These are phyloP conservation scores for Oryzias sinensis DNA, from an alignment of 2,797 vertebrate genomes.

Conservation along the genomic window DNA sequence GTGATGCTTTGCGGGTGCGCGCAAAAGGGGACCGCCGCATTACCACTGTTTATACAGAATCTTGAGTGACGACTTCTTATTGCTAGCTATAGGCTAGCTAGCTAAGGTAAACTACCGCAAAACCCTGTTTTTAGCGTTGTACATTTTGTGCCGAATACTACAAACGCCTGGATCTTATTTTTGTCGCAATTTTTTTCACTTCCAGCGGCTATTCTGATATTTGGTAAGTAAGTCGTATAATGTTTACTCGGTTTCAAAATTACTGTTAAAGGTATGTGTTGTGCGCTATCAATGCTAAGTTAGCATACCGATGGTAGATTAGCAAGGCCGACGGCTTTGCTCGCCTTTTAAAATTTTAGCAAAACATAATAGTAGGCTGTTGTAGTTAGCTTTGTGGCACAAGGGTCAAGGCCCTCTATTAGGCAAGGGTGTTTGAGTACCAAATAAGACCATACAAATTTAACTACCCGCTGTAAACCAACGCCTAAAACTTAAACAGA, in stretches of 20 bases:
- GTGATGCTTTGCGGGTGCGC: conserved; percentile 72
- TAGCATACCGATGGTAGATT: conserved; percentile 43
- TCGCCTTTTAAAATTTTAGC: conserved; percentile 36
- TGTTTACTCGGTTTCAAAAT: conserved; percentile 13
- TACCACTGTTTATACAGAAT: conserved; percentile 69
- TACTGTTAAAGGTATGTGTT: conserved; percentile 6
- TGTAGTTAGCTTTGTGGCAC: conserved; percentile 64
- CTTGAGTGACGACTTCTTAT: conserved; percentile 64
- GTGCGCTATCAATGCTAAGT: conserved; percentile 28
- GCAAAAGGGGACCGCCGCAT: conserved; percentile 71
- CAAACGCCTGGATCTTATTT: conserved; percentile 28
- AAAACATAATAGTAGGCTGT: conserved; percentile 50
- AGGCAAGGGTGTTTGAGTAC: conserved; percentile 46
- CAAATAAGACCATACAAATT: conserved; percentile 3
- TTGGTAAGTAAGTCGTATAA: conserved; percentile 76
- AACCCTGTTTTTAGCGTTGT: conserved; percentile 48
- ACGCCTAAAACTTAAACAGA: not conserved
- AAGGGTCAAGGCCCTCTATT: conserved; percentile 66
- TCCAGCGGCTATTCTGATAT: conserved; percentile 50
- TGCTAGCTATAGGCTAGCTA: conserved; percentile 67
- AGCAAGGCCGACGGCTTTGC: conserved; percentile 64
- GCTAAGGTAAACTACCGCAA: conserved; percentile 54
- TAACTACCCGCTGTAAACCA: conserved; percentile 10
- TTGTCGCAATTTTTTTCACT: conserved; percentile 36
- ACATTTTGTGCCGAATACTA: conserved; percentile 32